Evolutionary conservation across 1,140 invertebrate species (phyloP), one percentile per base, ranked within the genome.

Genomic region (Heliconius nattereri): DNA sequence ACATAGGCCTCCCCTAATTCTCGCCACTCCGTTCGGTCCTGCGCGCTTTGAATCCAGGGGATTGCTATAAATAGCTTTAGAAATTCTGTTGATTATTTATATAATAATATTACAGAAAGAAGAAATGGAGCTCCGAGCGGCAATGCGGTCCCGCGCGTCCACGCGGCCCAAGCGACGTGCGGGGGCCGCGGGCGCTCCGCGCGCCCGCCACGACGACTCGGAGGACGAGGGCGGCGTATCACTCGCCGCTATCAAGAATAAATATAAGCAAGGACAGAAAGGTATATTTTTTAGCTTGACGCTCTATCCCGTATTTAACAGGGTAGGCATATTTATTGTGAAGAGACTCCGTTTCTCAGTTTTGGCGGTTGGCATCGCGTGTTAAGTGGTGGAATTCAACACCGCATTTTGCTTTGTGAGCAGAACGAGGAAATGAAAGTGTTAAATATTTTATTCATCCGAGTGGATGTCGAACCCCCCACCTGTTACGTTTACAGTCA

Each of bases 161-260:
- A 77, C 86, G 37, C 85, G 96, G 89, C 89, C 95, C 92, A 74
- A 95, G 91, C 87, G 98, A 95, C 94, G 95, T n/a, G 88, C 97
- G 94, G 95, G 96, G 83, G 95, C 60, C 8, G 60, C 26, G 9
- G 13, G 60, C 13, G 60, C 23, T 85, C 96, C 94, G 95, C 95
- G 84, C 94, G 95, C 82, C 91, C 16, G 92, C 94, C 97, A 79
- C 97, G 98, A 98, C 83, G 98, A 97, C 75, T 98, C 98, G 16
- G 98, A 98, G 78, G 98, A 98, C 86, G 98, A 98, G 87, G 98
- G 97, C 80, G 97, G 96, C 19, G 98, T 99, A 85, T 99, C 98
- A 9, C 93, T 99, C 2, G 96, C 97, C 80, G 98, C 98, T 49
- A 99, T 99, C 86, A 99, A 99, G 93, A 99, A 98, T 93, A 97